These are phyloP conservation scores for Agraylea sexmaculata DNA, from an alignment of 1,140 invertebrate species.

Conservation along the genomic window DNA sequence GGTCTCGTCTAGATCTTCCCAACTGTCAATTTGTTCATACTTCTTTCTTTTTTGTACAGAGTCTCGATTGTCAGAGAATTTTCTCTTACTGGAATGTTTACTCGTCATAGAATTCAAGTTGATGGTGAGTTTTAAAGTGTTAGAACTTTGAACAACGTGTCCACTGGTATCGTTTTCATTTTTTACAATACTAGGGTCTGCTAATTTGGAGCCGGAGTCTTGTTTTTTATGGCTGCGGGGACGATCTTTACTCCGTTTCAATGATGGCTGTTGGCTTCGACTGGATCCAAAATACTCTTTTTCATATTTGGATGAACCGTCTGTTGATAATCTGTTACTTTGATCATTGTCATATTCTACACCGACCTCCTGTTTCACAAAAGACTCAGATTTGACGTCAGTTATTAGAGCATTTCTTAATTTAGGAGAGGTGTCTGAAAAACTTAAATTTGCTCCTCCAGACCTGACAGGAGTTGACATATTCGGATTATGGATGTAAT, in stretches of 20 bases:
- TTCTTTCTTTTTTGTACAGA: neutral
- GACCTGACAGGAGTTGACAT: slow-evolving; percentile 7
- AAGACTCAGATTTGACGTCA: slow-evolving; percentile 8
- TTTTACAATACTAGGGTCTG: too few relatives aligned
- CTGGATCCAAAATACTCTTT: neutral
- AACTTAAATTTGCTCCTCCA: neutral
- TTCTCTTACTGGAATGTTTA: slow-evolving; percentile 10
- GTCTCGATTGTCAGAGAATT: neutral
- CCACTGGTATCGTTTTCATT: too few relatives aligned
- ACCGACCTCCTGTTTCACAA: slow-evolving; percentile 3
- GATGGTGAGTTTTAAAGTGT: too few relatives aligned
- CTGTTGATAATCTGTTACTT: too few relatives aligned
- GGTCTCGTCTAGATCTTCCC: slow-evolving; percentile 16
- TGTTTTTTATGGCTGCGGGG: slow-evolving; percentile 8
- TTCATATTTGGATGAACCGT: neutral
- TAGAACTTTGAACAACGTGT: too few relatives aligned
- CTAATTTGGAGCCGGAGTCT: too few relatives aligned
- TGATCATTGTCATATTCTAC: slow-evolving; percentile 5
- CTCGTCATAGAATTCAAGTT: too few relatives aligned
- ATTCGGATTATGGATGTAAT: slow-evolving; percentile 24
- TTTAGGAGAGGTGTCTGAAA: slow-evolving; percentile 30
- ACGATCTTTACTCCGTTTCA: slow-evolving; percentile 5
- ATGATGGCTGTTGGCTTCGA: neutral
- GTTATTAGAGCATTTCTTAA: slow-evolving; percentile 28
- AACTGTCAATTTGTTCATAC: slow-evolving; percentile 4